These are phyloP conservation scores for Acanthurus tractus DNA, from an alignment of 2,797 vertebrate species.

Conservation along the genomic window DNA sequence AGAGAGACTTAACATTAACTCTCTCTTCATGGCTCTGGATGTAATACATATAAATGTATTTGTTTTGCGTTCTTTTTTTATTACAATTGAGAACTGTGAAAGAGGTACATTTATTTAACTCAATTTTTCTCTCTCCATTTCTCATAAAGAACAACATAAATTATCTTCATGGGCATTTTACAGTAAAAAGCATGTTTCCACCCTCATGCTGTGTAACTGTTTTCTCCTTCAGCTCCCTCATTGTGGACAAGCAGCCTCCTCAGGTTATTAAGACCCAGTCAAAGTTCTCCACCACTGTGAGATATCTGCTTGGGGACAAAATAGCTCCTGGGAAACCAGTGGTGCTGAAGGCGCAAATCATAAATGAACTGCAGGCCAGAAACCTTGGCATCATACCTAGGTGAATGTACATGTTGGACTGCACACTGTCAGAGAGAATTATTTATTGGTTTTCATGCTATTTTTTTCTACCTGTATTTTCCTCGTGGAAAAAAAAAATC, in stretches of 20 bases:
- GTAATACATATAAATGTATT: too few species aligned
- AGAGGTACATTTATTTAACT: neutral
- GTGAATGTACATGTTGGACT: conserved; percentile 67
- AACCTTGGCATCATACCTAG: conserved; percentile 79
- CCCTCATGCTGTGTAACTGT: neutral
- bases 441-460: neutral
- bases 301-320: conserved; percentile 92
- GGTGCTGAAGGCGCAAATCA: conserved; percentile 91
- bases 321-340: conserved; percentile 89
- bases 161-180: neutral
- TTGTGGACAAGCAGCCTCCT: conserved; percentile 96
- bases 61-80: neutral
- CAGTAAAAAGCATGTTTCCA: neutral
- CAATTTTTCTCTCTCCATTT: neutral
- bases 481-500: neutral
- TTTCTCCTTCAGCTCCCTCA: conserved; percentile 86
- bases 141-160: neutral
- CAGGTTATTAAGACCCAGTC: conserved; percentile 99
- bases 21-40: too few species aligned
- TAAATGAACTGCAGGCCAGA: conserved; percentile 94
- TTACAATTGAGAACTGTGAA: neutral
- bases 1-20: too few species aligned
- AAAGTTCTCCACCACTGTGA: conserved; percentile 94
- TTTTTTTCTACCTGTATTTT: neutral
- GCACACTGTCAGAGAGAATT: neutral